Conservation (phyloP, 2,113 vertebrate genomes). For the Galemys pyrenaicus region DNA sequence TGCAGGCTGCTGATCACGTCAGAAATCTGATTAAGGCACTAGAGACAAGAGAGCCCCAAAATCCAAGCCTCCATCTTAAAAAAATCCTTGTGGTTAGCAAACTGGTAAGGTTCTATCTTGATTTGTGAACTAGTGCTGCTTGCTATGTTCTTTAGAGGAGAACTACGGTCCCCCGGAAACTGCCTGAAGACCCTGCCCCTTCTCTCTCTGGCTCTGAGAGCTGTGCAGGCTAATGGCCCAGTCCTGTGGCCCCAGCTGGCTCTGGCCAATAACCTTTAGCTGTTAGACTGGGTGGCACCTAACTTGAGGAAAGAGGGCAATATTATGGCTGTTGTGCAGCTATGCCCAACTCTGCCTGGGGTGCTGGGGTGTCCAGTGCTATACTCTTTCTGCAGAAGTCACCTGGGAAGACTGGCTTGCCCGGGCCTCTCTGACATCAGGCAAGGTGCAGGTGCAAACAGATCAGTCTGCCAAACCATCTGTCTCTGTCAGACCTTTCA, state of each 20-base stretch:
- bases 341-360: fast-evolving
- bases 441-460: not conserved
- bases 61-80: constrained; percentile 81
- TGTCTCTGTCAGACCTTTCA: not conserved
- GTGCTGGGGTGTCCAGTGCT: not conserved
- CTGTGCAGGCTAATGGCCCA: not conserved
- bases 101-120: constrained; percentile 78
- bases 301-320: not conserved
- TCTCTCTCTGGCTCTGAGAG: not conserved
- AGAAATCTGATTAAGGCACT: constrained; percentile 81
- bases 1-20: constrained; percentile 80
- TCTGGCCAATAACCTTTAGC: not conserved
- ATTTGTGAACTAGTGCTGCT: not conserved
- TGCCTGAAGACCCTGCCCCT: not conserved
- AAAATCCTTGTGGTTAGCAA: constrained; percentile 81
- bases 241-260: not conserved
- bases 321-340: not conserved
- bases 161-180: not conserved
- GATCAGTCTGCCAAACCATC: not conserved
- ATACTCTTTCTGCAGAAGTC: not conserved
- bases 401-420: not conserved
- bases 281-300: not conserved
- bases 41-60: constrained; percentile 83
- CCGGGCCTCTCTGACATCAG: not conserved
- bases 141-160: not conserved